phyloP scores from a whole-genome alignment of 2,113 vertebrate species.

The Speoplatyrhinus poulsoni region DNA sequence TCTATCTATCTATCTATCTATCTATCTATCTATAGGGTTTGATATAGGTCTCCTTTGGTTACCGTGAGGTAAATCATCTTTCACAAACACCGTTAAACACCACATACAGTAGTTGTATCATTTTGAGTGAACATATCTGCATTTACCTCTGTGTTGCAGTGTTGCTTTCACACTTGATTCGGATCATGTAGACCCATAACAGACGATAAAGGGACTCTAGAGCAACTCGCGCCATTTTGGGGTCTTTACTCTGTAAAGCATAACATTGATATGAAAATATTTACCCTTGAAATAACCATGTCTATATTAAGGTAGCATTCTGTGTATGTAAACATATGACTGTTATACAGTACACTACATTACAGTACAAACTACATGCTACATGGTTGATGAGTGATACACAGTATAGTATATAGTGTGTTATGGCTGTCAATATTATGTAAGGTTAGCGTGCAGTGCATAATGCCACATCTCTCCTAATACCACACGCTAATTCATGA shows the following conservation, averaged over 20 bases:
- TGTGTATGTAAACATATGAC: no score
- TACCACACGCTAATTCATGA: not conserved
- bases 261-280: conserved; percentile 64
- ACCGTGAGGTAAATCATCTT: not conserved
- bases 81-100: not conserved
- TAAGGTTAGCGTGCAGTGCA: not conserved
- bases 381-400: no score
- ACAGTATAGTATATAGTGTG: no score
- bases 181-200: conserved; percentile 98
- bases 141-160: conserved; percentile 93
- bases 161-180: conserved; percentile 99
- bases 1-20: no score
- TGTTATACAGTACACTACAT: not conserved
- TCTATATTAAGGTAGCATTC: conserved; percentile 61
- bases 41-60: no score
- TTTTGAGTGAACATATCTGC: not conserved
- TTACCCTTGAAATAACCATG: conserved; percentile 62
- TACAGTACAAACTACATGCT: not conserved
- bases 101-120: not conserved
- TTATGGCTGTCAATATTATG: not conserved
- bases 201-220: conserved; percentile 96
- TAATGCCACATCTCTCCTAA: not conserved
- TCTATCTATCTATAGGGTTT: no score
- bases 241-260: conserved; percentile 88
- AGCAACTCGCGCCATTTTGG: conserved; percentile 97